Evolutionary conservation across 37 sponge, comb jelly and placozoan species (phyloP).

Genomic region (Spongia lamella): DNA sequence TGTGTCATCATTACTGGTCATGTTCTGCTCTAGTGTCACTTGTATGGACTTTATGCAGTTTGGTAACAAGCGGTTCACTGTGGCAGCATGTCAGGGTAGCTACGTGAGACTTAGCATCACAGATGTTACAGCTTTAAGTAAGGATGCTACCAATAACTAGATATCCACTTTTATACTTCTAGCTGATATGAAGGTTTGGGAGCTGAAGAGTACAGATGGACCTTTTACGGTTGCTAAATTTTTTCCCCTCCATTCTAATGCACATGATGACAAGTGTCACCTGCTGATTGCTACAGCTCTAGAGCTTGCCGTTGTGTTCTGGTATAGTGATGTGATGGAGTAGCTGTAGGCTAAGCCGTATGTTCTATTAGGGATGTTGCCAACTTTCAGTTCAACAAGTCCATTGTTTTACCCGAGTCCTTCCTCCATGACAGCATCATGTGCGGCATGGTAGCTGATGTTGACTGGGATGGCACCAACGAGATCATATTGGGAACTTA

Average conservation of each 20-base stretch:
- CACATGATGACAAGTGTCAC: conserved; percentile 19
- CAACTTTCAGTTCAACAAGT: conserved; percentile 24
- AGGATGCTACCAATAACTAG: too few species aligned
- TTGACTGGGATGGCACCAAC: conserved; percentile 71
- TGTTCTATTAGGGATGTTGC: conserved; percentile 56
- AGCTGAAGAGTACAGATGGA: conserved; percentile 45
- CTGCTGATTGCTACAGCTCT: conserved; percentile 61
- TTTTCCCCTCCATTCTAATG: conserved; percentile 16
- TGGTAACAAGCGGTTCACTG: conserved; percentile 38
- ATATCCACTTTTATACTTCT: neutral
- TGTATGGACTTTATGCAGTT: conserved; percentile 44
- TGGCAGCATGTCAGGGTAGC: conserved; percentile 64
- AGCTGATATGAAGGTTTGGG: conserved; percentile 24
- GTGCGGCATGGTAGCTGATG: conserved; percentile 64
- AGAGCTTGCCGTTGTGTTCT: conserved; percentile 56
- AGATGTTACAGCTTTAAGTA: neutral
- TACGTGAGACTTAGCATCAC: conserved; percentile 24
- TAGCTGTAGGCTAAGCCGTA: too few species aligned
- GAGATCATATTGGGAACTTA: conserved; percentile 81
- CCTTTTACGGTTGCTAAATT: conserved; percentile 68
- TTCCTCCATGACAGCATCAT: conserved; percentile 72
- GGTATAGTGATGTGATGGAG: neutral
- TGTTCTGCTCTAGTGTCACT: conserved; percentile 23
- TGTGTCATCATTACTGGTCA: too few species aligned
- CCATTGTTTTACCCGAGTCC: conserved; percentile 54